These are phyloP conservation scores for Ischnura elegans DNA, from an alignment of 2,888 invertebrate species.

Conservation along the genomic window DNA sequence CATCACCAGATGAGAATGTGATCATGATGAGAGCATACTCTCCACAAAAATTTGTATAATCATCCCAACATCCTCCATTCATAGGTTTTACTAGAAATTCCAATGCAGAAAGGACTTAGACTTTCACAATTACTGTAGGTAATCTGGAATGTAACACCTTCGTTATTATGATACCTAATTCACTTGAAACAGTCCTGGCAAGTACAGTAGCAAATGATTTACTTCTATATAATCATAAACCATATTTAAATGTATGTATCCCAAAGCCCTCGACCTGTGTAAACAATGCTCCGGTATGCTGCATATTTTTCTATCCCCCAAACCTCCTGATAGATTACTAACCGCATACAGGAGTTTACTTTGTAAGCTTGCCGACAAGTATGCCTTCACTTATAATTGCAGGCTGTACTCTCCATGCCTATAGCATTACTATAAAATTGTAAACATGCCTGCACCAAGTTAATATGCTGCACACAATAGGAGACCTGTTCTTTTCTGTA, in stretches of 20 bases:
- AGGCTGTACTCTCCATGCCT: constrained; percentile 46
- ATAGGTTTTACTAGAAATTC: neutral
- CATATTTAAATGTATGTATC: neutral
- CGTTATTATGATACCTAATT: neutral
- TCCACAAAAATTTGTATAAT: too few relatives aligned
- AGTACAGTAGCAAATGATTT: constrained; percentile 53
- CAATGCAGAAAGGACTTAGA: neutral
- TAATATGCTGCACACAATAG: constrained; percentile 47
- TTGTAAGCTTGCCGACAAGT: constrained; percentile 55
- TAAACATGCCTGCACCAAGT: constrained; percentile 61
- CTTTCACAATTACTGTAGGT: neutral
- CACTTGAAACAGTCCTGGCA: constrained; percentile 59
- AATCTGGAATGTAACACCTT: neutral
- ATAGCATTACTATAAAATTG: constrained; percentile 49
- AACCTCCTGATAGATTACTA: constrained; percentile 33
- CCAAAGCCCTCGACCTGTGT: constrained; percentile 8
- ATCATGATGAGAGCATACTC: too few relatives aligned
- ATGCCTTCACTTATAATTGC: constrained; percentile 47
- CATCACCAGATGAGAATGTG: too few relatives aligned
- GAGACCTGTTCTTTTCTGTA: constrained; percentile 48
- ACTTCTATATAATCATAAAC: neutral
- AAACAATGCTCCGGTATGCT: constrained; percentile 41
- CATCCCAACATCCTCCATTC: neutral
- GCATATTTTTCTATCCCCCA: constrained; percentile 33
- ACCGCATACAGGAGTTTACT: neutral